A percentile compares a stretch with the other conserved stretches of the same genome.
Conservation (phyloP, 2,113 vertebrate genomes). For the Tringa solitaria region DNA sequence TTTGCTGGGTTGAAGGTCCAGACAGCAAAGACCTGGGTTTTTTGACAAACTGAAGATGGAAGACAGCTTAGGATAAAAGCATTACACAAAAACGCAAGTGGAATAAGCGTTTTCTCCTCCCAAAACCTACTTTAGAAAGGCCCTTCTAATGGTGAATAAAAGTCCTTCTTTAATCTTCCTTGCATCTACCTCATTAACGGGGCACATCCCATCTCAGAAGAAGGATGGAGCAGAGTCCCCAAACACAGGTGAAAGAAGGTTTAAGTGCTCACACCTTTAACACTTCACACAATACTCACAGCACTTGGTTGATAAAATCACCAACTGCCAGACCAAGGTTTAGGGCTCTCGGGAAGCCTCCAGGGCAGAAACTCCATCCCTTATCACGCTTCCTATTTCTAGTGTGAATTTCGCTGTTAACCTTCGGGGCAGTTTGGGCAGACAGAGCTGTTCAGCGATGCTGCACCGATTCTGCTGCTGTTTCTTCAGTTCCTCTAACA, state of each 20-base stretch:
- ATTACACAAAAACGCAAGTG: background rate
- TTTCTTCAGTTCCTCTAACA: background rate
- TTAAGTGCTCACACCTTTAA: background rate
- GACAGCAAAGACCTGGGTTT: background rate
- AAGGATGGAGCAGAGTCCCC: background rate
- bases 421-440: background rate
- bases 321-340: background rate
- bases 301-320: background rate
- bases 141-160: background rate
- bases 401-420: background rate
- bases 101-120: background rate
- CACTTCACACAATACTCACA: background rate
- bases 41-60: background rate
- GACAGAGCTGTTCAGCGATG: background rate
- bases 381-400: fast-evolving
- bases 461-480: background rate
- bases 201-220: background rate
- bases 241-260: background rate
- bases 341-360: background rate
- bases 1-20: background rate
- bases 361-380: background rate
- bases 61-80: background rate
- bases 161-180: background rate
- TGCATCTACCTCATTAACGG: background rate
- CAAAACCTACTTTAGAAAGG: background rate